Base-by-base conservation (phyloP, 2,113 vertebrate species). In the Chitala chitala region DNA sequence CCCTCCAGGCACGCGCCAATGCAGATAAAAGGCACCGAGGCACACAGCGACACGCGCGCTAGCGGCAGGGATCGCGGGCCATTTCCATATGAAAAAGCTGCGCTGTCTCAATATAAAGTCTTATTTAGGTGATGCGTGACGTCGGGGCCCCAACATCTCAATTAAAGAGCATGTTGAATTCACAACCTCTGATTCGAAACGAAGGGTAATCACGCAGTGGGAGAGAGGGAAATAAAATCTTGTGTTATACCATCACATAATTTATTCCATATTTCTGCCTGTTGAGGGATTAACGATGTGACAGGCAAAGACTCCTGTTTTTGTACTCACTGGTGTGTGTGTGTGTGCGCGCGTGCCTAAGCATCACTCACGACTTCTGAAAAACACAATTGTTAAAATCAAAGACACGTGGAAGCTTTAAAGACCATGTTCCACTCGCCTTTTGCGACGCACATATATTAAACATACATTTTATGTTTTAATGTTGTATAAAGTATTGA, bases 11-110 rank as follows among this genome's bases (percentile, higher is more conserved):
- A 12, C n/a, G n/a, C n/a, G n/a, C n/a, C n/a, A n/a, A n/a, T n/a
- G n/a, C n/a, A n/a, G n/a, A n/a, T n/a, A n/a, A n/a, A 0, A 20
- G 33, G 55, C n/a, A 7, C 17, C 26, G 69, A 56, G 51, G 71
- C 46, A 63, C 53, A 53, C 56, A 40, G 48, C 48, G n/a, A n/a
- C n/a, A n/a, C 38, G n/a, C 17, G 24, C 26, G 40, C 55, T n/a
- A 44, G 54, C 22, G n/a, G 33, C 17, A 38, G 12, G 6, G 24
- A 31, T 13, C 4, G 51, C 4, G 22, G 46, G 26, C 15, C 51
- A 69, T 75, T 58, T 69, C 38, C 74, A 69, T 75, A 13, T 68
- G 51, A n/a, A 76, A 75, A 46, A n/a, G 36, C 12, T 33, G 12
- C 1, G 44, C 31, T 17, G 6, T 8, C 29, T 26, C 48, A 8